Conservation (phyloP, 2,888 invertebrate genomes). For the Synanthedon andrenaeformis region DNA sequence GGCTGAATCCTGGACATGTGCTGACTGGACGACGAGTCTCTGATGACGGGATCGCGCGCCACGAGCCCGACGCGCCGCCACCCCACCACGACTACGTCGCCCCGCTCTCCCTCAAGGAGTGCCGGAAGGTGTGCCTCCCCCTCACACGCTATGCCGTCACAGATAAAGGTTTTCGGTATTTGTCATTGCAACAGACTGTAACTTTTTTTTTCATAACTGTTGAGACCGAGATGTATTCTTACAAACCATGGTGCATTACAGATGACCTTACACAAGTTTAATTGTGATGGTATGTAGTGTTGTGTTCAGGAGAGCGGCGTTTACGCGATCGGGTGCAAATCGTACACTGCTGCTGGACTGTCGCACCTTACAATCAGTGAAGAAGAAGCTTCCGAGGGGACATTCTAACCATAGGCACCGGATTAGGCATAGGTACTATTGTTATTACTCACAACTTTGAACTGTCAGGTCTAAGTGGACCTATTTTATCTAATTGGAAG, state of each 20-base stretch:
- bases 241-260: no score
- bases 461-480: no score
- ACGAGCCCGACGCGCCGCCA: conserved; percentile 31
- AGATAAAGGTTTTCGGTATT: no score
- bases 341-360: conserved; percentile 93
- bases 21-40: conserved; percentile 95
- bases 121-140: conserved; percentile 67
- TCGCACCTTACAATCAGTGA: conserved; percentile 83
- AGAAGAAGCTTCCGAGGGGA: conserved; percentile 90
- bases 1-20: conserved; percentile 94
- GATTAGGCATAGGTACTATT: conserved; percentile 76
- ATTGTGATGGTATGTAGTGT: no score
- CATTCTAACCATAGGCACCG: conserved; percentile 93
- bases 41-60: conserved; percentile 91
- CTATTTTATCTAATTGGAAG: no score
- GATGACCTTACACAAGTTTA: no score
- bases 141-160: no score
- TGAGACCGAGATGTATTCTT: not conserved
- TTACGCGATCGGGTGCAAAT: conserved; percentile 95
- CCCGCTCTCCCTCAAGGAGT: conserved; percentile 81
- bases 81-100: conserved; percentile 62
- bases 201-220: no score
- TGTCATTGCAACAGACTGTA: no score
- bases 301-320: conserved; percentile 79
- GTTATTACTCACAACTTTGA: no score